Percentiles rank a stretch among this genome's conserved stretches.
These are phyloP conservation scores for Rhyzopertha dominica DNA, from an alignment of 1,140 invertebrate genomes.

Conservation along the genomic window DNA sequence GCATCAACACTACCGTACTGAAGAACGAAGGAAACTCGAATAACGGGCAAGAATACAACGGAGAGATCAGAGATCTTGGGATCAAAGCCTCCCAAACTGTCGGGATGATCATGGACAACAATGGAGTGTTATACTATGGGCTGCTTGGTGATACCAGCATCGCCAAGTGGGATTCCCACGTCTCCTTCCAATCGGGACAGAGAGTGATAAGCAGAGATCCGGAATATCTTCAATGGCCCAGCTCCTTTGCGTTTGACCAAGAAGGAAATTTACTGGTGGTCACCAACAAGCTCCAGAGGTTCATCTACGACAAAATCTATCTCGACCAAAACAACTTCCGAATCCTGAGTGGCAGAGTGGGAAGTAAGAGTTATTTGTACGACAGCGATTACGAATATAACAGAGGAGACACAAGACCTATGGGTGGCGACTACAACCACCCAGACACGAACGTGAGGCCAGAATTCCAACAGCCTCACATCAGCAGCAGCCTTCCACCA, in stretches of 20 bases:
- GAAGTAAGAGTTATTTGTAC: constrained; percentile 60
- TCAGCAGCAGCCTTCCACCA: too few species aligned
- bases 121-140: constrained; percentile 61
- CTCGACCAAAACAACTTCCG: constrained; percentile 42
- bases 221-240: constrained; percentile 65
- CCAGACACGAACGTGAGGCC: too few species aligned
- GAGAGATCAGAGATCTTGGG: constrained; percentile 53
- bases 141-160: constrained; percentile 60
- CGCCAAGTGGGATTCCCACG: constrained; percentile 59
- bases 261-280: constrained; percentile 59
- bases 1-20: constrained; percentile 54
- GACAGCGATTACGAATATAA: constrained; percentile 26
- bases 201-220: constrained; percentile 60
- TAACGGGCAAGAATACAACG: constrained; percentile 25
- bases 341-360: constrained; percentile 41
- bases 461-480: too few species aligned
- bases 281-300: constrained; percentile 60
- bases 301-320: constrained; percentile 37
- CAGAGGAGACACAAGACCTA: too few species aligned
- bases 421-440: too few species aligned
- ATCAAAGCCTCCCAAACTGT: constrained; percentile 60
- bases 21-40: constrained; percentile 46
- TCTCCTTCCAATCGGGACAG: constrained; percentile 41
- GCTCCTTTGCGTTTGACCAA: constrained; percentile 62
- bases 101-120: constrained; percentile 66